Percentiles rank a stretch among this genome's conserved stretches.
phyloP scores from a whole-genome alignment of 2,113 vertebrate species.

The Atherinomorus stipes region DNA sequence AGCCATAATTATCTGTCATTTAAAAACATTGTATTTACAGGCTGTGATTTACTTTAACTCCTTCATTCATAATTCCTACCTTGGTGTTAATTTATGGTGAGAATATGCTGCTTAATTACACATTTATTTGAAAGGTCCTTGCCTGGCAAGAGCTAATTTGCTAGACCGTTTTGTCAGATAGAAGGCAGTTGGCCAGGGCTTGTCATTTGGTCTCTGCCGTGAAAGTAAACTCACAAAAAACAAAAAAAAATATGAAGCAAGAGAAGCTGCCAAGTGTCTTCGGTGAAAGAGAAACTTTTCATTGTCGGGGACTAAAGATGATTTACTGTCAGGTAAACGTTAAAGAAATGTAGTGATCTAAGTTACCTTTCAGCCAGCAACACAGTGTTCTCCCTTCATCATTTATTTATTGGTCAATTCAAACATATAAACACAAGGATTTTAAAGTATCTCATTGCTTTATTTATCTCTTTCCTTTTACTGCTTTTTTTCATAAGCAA shows the following conservation, averaged over 20 bases:
- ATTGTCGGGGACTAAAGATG: neutral
- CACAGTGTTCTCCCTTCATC: constrained; percentile 54
- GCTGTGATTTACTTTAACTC: constrained; percentile 21
- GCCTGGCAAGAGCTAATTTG: constrained; percentile 60
- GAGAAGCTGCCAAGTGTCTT: constrained; percentile 55
- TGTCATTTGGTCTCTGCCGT: constrained; percentile 53
- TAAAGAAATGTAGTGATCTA: neutral
- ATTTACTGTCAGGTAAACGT: constrained; percentile 1
- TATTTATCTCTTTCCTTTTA: neutral
- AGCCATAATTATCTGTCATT: constrained; percentile 59
- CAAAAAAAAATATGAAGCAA: constrained; percentile 60
- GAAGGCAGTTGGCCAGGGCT: constrained; percentile 32
- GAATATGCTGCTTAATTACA: constrained; percentile 60
- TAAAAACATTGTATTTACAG: constrained; percentile 39
- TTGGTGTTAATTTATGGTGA: constrained; percentile 56
- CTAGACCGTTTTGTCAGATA: constrained; percentile 50
- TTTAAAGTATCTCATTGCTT: neutral
- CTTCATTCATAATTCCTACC: constrained; percentile 41
- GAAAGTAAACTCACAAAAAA: constrained; percentile 29
- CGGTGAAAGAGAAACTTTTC: constrained; percentile 26
- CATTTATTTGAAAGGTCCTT: constrained; percentile 53
- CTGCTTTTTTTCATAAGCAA: neutral
- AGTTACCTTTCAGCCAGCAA: constrained; percentile 16
- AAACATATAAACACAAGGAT: too few relatives aligned
- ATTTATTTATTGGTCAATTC: constrained; percentile 58